Percentiles rank a stretch among this genome's conserved stretches.
Conservation (phyloP, 2,888 invertebrate genomes). For the Holacanthella duospinosa region DNA sequence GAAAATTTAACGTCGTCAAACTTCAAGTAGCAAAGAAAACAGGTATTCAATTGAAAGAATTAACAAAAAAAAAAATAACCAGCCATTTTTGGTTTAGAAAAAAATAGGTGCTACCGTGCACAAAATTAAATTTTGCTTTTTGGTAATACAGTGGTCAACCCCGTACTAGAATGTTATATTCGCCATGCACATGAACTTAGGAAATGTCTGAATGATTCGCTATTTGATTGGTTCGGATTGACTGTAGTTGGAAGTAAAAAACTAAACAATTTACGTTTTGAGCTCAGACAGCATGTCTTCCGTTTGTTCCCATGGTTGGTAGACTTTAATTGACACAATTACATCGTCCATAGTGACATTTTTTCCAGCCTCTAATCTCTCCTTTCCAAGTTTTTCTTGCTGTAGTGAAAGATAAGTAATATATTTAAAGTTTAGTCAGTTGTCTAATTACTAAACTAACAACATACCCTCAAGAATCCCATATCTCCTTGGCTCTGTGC, state of each 20-base stretch:
- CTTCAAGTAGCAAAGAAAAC: too few relatives aligned
- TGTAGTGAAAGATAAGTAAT: too few relatives aligned
- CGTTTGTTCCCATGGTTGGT: conserved; percentile 4
- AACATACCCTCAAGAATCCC: background rate
- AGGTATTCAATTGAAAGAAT: too few relatives aligned
- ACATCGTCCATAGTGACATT: background rate
- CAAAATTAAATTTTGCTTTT: too few relatives aligned
- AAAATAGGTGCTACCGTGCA: too few relatives aligned
- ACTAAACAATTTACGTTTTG: conserved; percentile 4
- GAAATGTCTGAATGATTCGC: background rate
- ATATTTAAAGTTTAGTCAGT: too few relatives aligned
- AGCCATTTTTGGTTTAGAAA: too few relatives aligned
- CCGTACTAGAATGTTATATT: too few relatives aligned
- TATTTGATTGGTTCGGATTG: background rate
- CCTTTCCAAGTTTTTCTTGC: background rate
- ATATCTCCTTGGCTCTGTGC: background rate
- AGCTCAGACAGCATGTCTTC: background rate
- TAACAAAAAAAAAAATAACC: too few relatives aligned
- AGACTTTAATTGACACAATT: background rate
- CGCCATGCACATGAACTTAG: background rate
- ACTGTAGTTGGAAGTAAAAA: background rate
- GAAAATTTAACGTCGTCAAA: too few relatives aligned
- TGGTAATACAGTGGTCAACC: too few relatives aligned
- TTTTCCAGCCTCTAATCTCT: background rate
- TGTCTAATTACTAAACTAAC: background rate